A percentile compares a stretch with the other conserved stretches of the same genome.
Conservation (phyloP, 2,888 invertebrate genomes). For the Pelosia muscerda region DNA sequence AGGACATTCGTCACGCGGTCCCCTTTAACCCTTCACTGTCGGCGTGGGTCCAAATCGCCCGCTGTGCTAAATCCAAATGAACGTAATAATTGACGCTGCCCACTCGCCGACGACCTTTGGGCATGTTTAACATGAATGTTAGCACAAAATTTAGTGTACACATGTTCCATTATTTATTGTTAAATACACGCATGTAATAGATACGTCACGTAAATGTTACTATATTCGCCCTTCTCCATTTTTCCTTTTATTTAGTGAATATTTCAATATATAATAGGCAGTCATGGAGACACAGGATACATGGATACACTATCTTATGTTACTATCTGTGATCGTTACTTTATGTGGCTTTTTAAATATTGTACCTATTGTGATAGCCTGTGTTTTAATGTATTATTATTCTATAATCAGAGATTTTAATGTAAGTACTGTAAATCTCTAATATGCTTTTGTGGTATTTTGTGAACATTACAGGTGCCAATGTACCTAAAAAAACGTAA, state of each 20-base stretch:
- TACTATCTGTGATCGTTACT: too few species aligned
- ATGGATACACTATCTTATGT: too few species aligned
- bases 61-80: conserved; percentile 85
- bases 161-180: conserved; percentile 24
- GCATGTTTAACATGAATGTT: conserved; percentile 51
- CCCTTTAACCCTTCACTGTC: conserved; percentile 71
- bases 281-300: too few species aligned
- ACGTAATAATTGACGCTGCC: conserved; percentile 83
- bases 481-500: too few species aligned
- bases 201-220: neutral
- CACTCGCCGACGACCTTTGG: conserved; percentile 60
- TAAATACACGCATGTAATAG: neutral
- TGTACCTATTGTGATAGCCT: too few species aligned
- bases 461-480: too few species aligned
- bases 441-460: too few species aligned
- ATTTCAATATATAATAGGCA: neutral
- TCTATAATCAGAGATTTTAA: too few species aligned
- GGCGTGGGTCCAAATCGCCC: conserved; percentile 67
- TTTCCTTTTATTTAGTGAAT: neutral
- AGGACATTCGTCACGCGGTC: conserved; percentile 73
- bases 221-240: neutral
- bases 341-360: too few species aligned
- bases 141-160: conserved; percentile 55
- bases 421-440: too few species aligned
- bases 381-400: too few species aligned